phyloP scores from a whole-genome alignment of 2,113 vertebrate genomes.

The Neodontobutis hainanensis region DNA sequence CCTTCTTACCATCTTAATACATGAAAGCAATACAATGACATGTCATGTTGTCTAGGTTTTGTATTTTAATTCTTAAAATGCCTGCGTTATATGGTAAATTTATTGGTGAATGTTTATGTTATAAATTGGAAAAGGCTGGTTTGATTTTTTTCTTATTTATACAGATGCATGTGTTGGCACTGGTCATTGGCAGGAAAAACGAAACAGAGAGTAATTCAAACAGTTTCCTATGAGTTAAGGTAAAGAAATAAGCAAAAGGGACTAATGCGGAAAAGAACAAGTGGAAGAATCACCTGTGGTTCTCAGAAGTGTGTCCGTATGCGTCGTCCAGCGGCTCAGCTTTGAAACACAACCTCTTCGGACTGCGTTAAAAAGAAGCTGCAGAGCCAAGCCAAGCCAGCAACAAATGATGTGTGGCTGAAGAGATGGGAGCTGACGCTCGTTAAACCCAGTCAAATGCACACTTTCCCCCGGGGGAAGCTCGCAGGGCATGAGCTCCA shows the following conservation, averaged over 20 bases:
- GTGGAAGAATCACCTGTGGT: slow-evolving; percentile 62
- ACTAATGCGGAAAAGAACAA: not conserved
- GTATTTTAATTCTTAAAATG: too few species aligned
- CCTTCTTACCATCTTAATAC: too few species aligned
- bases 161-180: not conserved
- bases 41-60: too few species aligned
- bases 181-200: not conserved
- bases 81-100: too few species aligned
- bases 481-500: slow-evolving; percentile 46
- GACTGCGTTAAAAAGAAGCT: slow-evolving; percentile 3
- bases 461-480: slow-evolving; percentile 43
- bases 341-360: slow-evolving; percentile 16
- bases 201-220: not conserved
- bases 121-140: not conserved
- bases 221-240: not conserved
- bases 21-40: too few species aligned
- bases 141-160: not conserved
- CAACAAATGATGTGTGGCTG: slow-evolving; percentile 53
- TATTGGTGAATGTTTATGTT: not conserved
- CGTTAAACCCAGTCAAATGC: slow-evolving; percentile 42
- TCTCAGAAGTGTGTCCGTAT: slow-evolving; percentile 28
- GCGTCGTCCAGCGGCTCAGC: slow-evolving; percentile 3
- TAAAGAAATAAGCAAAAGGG: not conserved
- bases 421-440: slow-evolving; percentile 47
- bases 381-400: slow-evolving; percentile 36